Base-by-base conservation (phyloP, 2,113 vertebrate species). In the Holacanthus passer region DNA sequence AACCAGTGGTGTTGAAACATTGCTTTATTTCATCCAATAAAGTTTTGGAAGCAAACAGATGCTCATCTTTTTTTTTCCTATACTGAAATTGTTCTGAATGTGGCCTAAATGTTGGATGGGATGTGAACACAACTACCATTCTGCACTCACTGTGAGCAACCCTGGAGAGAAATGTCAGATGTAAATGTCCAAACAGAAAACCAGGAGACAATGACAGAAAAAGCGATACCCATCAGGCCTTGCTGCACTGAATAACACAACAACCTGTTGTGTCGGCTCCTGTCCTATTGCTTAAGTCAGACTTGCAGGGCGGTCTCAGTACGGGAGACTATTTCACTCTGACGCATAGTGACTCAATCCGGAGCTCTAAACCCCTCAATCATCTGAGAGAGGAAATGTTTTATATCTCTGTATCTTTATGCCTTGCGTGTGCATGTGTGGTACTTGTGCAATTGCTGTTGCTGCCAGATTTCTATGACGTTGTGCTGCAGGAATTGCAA, bases 401-500 rank as follows among this genome's bases (percentile, higher is more conserved):
- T 85, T 68, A 81, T 91, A 86, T 89, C 84, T 75, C 55, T 68
- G 53, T 83, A 83, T 88, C 84, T 82, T 85, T 69, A 77, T 71
- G 83, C 71, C 55, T 84, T 45, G 74, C 39, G 55, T 87, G 77
- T 83, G 73, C 77, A 72, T 88, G 81, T 91, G 91, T 88, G 81
- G 83, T 86, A 87, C 77, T 79, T 39, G 62, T 67, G 85, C 68
- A 84, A 90, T 45, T 80, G 84, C 76, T 19, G 58, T 41, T 65
- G 65, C 60, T 81, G 83, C 86, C 84, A 91, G 80, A 87, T 82
- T 89, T 82, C 78, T 55, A 88, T 93, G 93, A 93, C 91, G 83
- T 87, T 52, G 80, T 41, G 59, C 85, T 22, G 65, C 17, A 89
- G 87, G 91, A 93, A 91, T 92, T 81, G 86, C 86, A 82, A 88